Base-by-base conservation (phyloP, 2,888 invertebrate genomes). In the Orchestes rusci region DNA sequence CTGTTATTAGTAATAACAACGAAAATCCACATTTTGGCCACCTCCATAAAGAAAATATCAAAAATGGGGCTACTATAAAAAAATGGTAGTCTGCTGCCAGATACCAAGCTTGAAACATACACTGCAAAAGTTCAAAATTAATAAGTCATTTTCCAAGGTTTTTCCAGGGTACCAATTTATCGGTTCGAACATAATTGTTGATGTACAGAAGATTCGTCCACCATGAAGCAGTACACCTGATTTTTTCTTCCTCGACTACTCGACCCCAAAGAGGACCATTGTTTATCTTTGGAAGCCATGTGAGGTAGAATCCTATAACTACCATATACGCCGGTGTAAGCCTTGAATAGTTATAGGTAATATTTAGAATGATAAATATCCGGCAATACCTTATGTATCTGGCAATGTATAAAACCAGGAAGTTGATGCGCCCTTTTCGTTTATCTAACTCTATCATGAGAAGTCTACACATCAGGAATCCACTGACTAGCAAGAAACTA, bases 81-180 rank as follows among this genome's bases (percentile, higher is more conserved):
- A 68, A 48, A 43, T 68, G 68, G 19, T 62, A 66, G 53, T 67
- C 68, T 1, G 61, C 65, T 3, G 73, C 68, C 42, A 82, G 68
- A 56, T 81, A 82, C 82, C 82, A 82, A 0, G 82, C 79, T 64
- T 82, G 81, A 65, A 81, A 82, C 80, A 82, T 82, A 54, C 81
- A 82, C 80, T 80, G 70, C 15, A 18, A 47, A 43, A 30, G 20
- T 16, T 30, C 4, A 2, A 31, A 8, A 13, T 19, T n/a, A 12
- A 12, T 18, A 31, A 39, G 12, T 19, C 12, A 30, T 15, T 8
- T n/a, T 33, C n/a, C 10, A 7, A 33, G 5, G 15, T 29, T 17
- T 29, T 16, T n/a, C n/a, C n/a, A n/a, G 15, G 13, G 8, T 63
- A 80, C 80, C 69, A 80, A 58, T 56, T 74, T 64, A 52, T 81